phyloP scores from a whole-genome alignment of 2,113 vertebrate genomes.

The Amblyornis subalaris region DNA sequence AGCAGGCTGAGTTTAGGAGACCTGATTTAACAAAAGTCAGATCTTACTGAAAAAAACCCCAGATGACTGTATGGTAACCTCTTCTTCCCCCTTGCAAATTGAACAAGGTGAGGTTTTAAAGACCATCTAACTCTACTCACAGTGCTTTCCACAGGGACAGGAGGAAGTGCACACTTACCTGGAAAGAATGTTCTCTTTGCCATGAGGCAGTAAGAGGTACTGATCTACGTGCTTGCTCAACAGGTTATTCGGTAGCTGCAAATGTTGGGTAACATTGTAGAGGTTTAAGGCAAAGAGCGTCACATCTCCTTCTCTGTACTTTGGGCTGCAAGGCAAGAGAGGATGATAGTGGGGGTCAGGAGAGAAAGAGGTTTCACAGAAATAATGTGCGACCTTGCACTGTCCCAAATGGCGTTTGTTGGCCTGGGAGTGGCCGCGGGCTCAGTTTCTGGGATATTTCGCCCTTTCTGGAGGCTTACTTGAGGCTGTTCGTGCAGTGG shows the following conservation, averaged over 20 bases:
- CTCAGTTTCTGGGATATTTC: neutral
- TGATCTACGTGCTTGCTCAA: slow-evolving; percentile 76
- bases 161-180: slow-evolving; percentile 69
- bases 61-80: neutral
- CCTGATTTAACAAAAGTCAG: neutral
- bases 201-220: slow-evolving; percentile 81
- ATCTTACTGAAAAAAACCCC: rapidly evolving
- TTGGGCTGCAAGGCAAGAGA: slow-evolving; percentile 65
- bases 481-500: slow-evolving; percentile 81
- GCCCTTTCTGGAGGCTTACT: slow-evolving; percentile 67
- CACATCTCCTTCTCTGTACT: slow-evolving; percentile 80
- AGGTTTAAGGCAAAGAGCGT: slow-evolving; percentile 88
- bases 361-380: neutral
- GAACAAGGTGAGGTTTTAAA: neutral
- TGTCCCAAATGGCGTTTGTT: neutral
- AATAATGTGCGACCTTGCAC: rapidly evolving
- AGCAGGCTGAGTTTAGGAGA: neutral
- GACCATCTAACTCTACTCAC: neutral
- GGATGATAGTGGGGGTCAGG: neutral
- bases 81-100: neutral
- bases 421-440: rapidly evolving
- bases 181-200: slow-evolving; percentile 78
- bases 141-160: neutral
- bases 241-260: slow-evolving; percentile 67
- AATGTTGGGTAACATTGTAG: slow-evolving; percentile 52